phyloP scores from a whole-genome alignment of 1,140 invertebrate genomes.

The Drosophila triauraria region DNA sequence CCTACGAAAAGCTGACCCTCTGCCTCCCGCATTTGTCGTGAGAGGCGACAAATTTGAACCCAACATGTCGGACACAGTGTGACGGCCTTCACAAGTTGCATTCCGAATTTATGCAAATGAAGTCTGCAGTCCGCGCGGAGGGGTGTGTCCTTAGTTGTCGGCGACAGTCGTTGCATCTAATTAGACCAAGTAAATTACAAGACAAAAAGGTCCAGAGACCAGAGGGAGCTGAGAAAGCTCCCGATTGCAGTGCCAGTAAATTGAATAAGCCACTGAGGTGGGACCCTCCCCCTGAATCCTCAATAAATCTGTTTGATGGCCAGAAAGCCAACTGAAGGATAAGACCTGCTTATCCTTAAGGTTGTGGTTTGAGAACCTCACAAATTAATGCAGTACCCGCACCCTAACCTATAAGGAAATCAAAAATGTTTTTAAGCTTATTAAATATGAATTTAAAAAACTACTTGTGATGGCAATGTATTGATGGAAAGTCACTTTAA shows the following conservation, averaged over 20 bases:
- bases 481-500: not conserved
- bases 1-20: conserved; percentile 38
- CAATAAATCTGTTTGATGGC: too few relatives aligned
- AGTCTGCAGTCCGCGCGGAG: conserved; percentile 11
- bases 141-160: conserved; percentile 43
- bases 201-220: conserved; percentile 22
- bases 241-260: conserved; percentile 26
- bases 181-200: conserved; percentile 52
- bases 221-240: conserved; percentile 7
- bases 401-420: not conserved
- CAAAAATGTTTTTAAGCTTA: not conserved
- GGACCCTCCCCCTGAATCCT: not conserved
- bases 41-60: conserved; percentile 24
- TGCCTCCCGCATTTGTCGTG: conserved; percentile 46
- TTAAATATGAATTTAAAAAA: not conserved
- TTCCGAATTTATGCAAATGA: conserved; percentile 74
- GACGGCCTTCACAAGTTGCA: conserved; percentile 41
- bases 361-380: not conserved
- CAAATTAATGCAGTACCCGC: too few relatives aligned
- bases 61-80: conserved; percentile 37
- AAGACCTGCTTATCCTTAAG: not conserved
- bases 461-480: too few relatives aligned
- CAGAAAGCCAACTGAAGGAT: not conserved
- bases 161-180: conserved; percentile 66
- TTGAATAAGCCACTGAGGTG: conserved; percentile 33